phyloP scores from a whole-genome alignment of 2,797 vertebrate genomes.

The Falco biarmicus region DNA sequence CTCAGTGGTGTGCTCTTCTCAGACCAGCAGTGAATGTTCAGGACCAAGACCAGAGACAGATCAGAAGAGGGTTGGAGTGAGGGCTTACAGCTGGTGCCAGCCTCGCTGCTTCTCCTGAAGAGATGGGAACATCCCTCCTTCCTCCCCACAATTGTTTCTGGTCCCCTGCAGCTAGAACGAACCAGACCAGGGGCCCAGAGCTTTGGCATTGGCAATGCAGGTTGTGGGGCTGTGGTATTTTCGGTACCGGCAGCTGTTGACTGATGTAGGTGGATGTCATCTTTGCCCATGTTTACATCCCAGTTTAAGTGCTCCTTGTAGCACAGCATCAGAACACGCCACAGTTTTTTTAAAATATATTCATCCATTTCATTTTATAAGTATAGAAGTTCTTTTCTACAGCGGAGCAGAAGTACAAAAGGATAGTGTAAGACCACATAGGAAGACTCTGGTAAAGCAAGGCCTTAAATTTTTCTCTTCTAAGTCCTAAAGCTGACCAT shows the following conservation, averaged over 20 bases:
- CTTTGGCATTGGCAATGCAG: not conserved
- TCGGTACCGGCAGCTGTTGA: not conserved
- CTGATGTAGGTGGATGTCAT: not conserved
- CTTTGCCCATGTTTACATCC: not conserved
- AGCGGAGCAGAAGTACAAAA: not conserved
- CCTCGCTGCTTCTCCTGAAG: not conserved
- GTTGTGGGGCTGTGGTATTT: not conserved
- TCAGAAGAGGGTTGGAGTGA: rapidly evolving
- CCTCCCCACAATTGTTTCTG: not conserved
- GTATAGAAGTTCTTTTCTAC: not conserved
- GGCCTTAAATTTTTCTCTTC: not conserved
- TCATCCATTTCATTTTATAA: not conserved
- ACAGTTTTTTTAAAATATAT: not conserved
- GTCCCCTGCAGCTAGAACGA: not conserved
- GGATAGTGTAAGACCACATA: not conserved
- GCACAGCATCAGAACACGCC: not conserved
- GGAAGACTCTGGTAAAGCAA: not conserved
- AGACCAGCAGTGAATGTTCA: not conserved
- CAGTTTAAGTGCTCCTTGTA: not conserved
- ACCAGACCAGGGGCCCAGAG: not conserved
- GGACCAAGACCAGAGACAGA: slow-evolving; percentile 4
- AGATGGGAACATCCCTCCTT: not conserved
- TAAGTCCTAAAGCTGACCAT: not conserved
- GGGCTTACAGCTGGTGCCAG: not conserved
- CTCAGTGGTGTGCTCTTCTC: not conserved